Evolutionary conservation across 37 sponge, comb jelly and placozoan genomes (phyloP), one percentile per base, ranked within the genome.

Genomic region (Diacarnus erythraeanus): DNA sequence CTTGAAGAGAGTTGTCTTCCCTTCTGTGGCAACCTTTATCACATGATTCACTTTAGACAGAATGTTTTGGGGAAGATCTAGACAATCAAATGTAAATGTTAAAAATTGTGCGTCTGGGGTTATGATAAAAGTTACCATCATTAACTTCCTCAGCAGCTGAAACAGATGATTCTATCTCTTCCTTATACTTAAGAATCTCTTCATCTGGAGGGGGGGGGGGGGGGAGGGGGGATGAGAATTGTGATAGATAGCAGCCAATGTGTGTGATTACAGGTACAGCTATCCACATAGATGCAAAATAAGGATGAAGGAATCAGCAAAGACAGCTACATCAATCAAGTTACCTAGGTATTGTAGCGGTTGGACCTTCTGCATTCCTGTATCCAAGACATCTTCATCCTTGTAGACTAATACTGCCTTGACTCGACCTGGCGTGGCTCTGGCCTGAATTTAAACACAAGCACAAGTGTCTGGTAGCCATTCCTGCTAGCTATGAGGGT

Each of bases 291-390:
- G n/a, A n/a, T n/a, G n/a, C n/a, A n/a, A n/a, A n/a, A n/a, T n/a
- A n/a, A n/a, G n/a, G n/a, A n/a, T n/a, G n/a, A n/a, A n/a, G n/a
- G n/a, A n/a, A n/a, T n/a, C n/a, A n/a, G n/a, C n/a, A 37, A 18
- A 63, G 64, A 22, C 64, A 63, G 30, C 18, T 6, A 29, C 27
- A n/a, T 5, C 8, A 31, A 18, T 3, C 35, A 31, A 56, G 57
- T 57, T 35, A 86, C 86, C 86, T 51, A 86, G 74, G 59, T 73
- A 66, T 2, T 44, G 65, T 31, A 79, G 80, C 9, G 80, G 86
- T 31, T 79, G 80, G 20, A 86, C 86, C 34, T 79, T 79, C 65
- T 65, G 80, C 66, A 79, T 67, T 0, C 80, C 74, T 17, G 72
- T 57, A 8, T 86, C 80, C 54, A 86, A 64, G 41, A 42, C 68